Conservation (phyloP, 2,113 vertebrate genomes). For the Aphelocoma coerulescens region DNA sequence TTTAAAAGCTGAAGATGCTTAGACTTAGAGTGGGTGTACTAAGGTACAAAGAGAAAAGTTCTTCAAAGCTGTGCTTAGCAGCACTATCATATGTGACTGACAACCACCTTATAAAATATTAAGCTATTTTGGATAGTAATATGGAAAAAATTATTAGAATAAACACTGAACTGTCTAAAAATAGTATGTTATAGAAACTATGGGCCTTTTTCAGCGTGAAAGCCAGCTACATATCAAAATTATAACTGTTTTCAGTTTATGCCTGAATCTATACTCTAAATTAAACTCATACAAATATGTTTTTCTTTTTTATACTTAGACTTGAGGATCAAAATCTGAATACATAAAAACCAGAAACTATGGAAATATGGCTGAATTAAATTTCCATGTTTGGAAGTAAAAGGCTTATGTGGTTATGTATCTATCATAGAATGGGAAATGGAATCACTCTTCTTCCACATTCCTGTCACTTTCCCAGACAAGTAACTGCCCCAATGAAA, state of each 20-base stretch:
- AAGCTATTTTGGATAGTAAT: conserved; percentile 7
- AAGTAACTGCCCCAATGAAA: background rate
- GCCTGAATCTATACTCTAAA: conserved; percentile 16
- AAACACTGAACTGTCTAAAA: conserved; percentile 34
- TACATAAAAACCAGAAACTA: background rate
- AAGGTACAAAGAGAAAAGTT: background rate
- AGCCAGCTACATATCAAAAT: conserved; percentile 19
- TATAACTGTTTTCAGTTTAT: conserved; percentile 19
- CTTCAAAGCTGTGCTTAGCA: conserved; percentile 14
- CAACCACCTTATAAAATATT: conserved; percentile 42
- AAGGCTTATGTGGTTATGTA: background rate
- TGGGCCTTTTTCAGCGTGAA: background rate
- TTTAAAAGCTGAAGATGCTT: background rate
- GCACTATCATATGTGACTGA: background rate
- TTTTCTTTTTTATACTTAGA: conserved; percentile 35
- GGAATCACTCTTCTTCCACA: background rate
- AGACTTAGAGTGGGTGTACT: background rate
- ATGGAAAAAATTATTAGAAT: conserved; percentile 38
- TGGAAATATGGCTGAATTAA: background rate
- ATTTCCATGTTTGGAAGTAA: conserved; percentile 49
- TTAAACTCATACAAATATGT: conserved; percentile 19
- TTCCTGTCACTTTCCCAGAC: background rate
- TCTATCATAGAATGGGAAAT: conserved; percentile 13
- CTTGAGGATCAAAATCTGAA: conserved; percentile 15
- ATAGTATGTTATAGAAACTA: background rate